These are phyloP conservation scores for Rhingia campestris DNA, from an alignment of 2,888 invertebrate genomes.

Conservation along the genomic window DNA sequence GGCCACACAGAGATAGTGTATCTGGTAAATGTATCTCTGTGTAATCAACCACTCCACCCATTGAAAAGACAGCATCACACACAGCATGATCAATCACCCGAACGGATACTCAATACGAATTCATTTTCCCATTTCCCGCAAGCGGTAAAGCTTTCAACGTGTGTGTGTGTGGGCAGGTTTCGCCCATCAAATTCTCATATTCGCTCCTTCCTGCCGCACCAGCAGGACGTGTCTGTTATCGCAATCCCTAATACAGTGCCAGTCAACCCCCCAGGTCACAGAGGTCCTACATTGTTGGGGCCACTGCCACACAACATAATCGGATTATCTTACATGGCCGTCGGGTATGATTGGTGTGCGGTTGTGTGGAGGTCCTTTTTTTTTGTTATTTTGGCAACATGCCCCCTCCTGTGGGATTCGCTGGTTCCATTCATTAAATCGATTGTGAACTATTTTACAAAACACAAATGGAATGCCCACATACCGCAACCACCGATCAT, in stretches of 20 bases:
- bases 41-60: neutral
- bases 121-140: slow-evolving; percentile 21
- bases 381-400: slow-evolving; percentile 13
- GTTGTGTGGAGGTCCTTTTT: slow-evolving; percentile 4
- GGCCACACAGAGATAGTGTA: slow-evolving; percentile 48
- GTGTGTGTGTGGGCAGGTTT: neutral
- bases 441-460: slow-evolving; percentile 37
- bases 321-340: slow-evolving; percentile 57
- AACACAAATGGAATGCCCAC: slow-evolving; percentile 25
- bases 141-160: slow-evolving; percentile 40
- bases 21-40: slow-evolving; percentile 57
- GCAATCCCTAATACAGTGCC: slow-evolving; percentile 10
- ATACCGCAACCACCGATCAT: neutral
- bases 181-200: neutral
- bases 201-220: neutral
- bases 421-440: neutral
- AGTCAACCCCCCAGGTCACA: neutral
- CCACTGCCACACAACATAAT: slow-evolving; percentile 48
- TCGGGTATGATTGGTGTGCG: slow-evolving; percentile 4
- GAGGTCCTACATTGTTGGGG: neutral
- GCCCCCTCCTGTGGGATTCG: neutral
- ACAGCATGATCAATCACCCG: slow-evolving; percentile 66
- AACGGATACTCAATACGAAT: slow-evolving; percentile 71
- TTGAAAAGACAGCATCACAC: neutral
- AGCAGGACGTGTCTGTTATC: slow-evolving; percentile 13